These are phyloP conservation scores for Drosophila neocordata DNA, from an alignment of 1,140 invertebrate species.

Conservation along the genomic window DNA sequence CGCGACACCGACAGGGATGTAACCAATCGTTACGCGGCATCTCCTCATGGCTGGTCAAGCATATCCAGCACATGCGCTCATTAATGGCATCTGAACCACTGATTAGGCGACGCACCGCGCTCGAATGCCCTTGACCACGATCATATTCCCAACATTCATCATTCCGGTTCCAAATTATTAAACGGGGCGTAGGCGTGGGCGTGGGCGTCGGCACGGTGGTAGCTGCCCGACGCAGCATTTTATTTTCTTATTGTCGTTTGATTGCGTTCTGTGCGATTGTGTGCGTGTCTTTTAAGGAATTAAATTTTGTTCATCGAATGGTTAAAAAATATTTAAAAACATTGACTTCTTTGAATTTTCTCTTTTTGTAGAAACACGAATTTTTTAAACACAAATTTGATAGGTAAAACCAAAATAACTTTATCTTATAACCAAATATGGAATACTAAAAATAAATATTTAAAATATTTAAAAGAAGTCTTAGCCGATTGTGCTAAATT, in stretches of 20 bases:
- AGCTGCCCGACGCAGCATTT: not conserved
- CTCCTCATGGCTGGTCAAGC: slow-evolving; percentile 52
- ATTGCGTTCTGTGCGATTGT: not conserved
- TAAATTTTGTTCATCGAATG: not conserved
- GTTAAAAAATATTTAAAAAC: not conserved
- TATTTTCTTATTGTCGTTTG: not conserved
- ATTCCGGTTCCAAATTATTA: not conserved
- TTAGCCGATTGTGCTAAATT: too few relatives aligned
- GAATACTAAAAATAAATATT: too few relatives aligned
- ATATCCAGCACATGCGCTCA: slow-evolving; percentile 64
- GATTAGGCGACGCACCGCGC: not conserved
- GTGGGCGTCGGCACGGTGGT: not conserved
- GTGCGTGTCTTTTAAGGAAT: not conserved
- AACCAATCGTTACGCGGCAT: slow-evolving; percentile 42
- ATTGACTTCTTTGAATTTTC: not conserved
- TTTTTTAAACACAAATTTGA: too few relatives aligned
- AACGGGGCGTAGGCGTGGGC: not conserved
- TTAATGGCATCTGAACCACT: slow-evolving; percentile 30
- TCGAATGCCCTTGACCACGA: not conserved
- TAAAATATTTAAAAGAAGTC: too few relatives aligned
- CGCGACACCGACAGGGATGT: slow-evolving; percentile 67
- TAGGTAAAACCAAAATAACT: too few relatives aligned
- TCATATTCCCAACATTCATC: not conserved
- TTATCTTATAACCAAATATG: too few relatives aligned
- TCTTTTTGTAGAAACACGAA: not conserved